Base-by-base conservation (phyloP, 2,113 vertebrate species). In the Rostratula benghalensis region DNA sequence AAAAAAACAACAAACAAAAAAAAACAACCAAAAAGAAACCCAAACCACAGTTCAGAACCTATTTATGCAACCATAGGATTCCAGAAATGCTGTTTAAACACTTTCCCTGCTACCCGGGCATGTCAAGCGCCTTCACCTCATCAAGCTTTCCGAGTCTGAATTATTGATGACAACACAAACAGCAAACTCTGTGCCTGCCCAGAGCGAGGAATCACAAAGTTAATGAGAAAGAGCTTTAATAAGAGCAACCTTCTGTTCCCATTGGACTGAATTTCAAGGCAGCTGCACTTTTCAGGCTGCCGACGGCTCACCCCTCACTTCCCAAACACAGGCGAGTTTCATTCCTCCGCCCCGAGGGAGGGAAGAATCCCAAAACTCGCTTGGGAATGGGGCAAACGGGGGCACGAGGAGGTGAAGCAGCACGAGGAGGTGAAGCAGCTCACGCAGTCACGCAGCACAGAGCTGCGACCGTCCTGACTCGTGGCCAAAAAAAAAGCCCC, bases 231-330 rank as follows among this genome's bases (percentile, higher is more conserved):
- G 20, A 30, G 19, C 64, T 68, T 50, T 13, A 48, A 22, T 15
- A 22, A 3, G 9, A 56, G 28, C 0, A 1, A 60, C 27, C 13
- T 22, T 33, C 27, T 23, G 33, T 8, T 48, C 37, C n/a, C 5
- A 1, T 2, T 6, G 33, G 43, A 28, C 7, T 33, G 13, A 27
- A 41, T 15, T 81, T 24, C 65, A n/a, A 27, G 18, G 31, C 5
- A 30, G 35, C 33, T 57, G 51, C 23, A 30, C 17, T 24, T 14
- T 8, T 13, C 7, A 5, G 1, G 9, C 46, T 1, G 3, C 3
- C 7, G 0, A 45, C 76, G 69, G 70, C 27, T 78, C 74, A 27
- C 33, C 17, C 37, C 1, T 4, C 0, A 0, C 59, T 71, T 27
- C 45, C 5, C 0, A 54, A 68, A 30, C 30, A 21, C 23, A 7